Evolutionary conservation across 1,140 invertebrate genomes (phyloP).

Genomic region (Sycophila sp.): DNA sequence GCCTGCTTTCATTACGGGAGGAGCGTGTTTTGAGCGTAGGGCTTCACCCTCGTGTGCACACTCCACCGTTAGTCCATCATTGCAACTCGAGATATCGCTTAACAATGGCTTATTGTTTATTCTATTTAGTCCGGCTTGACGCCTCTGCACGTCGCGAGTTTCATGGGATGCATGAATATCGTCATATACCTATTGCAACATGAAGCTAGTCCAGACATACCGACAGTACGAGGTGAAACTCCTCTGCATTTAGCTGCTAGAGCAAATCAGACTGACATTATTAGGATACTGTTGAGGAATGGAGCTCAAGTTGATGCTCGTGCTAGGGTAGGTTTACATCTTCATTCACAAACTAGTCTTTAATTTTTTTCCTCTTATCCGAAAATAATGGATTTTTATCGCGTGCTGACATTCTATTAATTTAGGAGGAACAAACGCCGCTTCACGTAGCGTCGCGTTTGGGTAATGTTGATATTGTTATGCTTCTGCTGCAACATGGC

Average conservation of each 20-base stretch:
- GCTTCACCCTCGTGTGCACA: not conserved
- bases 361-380: slow-evolving; percentile 22
- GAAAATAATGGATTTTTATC: not conserved
- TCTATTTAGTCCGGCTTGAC: slow-evolving; percentile 85
- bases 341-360: not conserved
- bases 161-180: slow-evolving; percentile 99
- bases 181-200: slow-evolving; percentile 95
- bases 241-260: slow-evolving; percentile 96
- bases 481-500: slow-evolving; percentile 90
- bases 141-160: slow-evolving; percentile 96
- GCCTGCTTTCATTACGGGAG: too few relatives aligned
- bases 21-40: too few relatives aligned
- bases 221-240: slow-evolving; percentile 96
- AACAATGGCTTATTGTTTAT: slow-evolving; percentile 38
- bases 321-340: slow-evolving; percentile 74
- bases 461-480: slow-evolving; percentile 93
- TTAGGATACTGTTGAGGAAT: slow-evolving; percentile 93
- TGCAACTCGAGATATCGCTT: slow-evolving; percentile 26
- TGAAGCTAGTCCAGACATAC: slow-evolving; percentile 92
- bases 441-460: slow-evolving; percentile 92
- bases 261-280: slow-evolving; percentile 96
- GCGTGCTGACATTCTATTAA: not conserved
- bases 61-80: not conserved
- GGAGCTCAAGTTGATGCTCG: slow-evolving; percentile 95
- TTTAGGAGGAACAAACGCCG: slow-evolving; percentile 89